phyloP scores from a whole-genome alignment of 2,113 vertebrate species.

The Istiophorus platypterus region DNA sequence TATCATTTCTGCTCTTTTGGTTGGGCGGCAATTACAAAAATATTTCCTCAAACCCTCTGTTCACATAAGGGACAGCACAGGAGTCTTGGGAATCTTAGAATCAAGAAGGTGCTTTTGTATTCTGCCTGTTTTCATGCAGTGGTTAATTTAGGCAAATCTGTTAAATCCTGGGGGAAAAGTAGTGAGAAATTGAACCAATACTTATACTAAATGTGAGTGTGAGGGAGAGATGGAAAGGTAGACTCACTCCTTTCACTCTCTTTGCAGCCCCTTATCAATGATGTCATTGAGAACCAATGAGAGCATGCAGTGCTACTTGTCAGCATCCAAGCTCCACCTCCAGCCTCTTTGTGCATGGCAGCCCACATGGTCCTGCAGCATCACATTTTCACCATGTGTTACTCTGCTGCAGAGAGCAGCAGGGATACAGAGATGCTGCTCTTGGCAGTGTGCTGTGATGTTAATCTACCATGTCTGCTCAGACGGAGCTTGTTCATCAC shows the following conservation, averaged over 20 bases:
- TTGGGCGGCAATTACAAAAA: background rate
- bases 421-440: constrained; percentile 41
- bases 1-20: background rate
- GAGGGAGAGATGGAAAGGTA: constrained; percentile 16
- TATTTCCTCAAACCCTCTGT: background rate
- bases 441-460: constrained; percentile 44
- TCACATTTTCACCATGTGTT: constrained; percentile 73
- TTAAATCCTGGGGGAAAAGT: background rate
- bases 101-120: background rate
- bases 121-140: background rate
- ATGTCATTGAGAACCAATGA: constrained; percentile 87
- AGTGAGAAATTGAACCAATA: constrained; percentile 1
- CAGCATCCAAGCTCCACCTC: constrained; percentile 70
- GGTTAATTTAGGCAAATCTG: background rate
- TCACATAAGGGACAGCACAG: background rate
- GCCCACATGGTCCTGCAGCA: constrained; percentile 72
- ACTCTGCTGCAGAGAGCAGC: constrained; percentile 57
- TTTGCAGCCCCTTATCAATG: constrained; percentile 72
- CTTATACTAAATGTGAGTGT: constrained; percentile 6
- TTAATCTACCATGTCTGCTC: constrained; percentile 40
- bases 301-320: constrained; percentile 47
- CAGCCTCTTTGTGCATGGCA: constrained; percentile 56
- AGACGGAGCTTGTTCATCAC: constrained; percentile 38
- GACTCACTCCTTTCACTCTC: constrained; percentile 54
- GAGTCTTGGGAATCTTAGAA: background rate